phyloP scores from a whole-genome alignment of 2,113 vertebrate genomes.

The Eptesicus fuscus region DNA sequence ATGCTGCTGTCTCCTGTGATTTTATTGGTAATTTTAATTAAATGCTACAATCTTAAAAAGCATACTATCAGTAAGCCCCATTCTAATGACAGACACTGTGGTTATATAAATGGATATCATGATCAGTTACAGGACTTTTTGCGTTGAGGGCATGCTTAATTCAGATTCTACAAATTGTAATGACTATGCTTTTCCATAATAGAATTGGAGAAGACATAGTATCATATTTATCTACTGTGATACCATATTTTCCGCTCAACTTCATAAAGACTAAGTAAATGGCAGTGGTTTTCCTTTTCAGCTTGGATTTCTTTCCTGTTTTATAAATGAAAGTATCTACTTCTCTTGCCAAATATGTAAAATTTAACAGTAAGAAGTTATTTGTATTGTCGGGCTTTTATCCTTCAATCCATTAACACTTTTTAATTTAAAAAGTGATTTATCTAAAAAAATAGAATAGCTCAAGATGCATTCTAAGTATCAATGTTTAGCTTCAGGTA shows the following conservation, averaged over 20 bases:
- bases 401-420: neutral
- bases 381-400: neutral
- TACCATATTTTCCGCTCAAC: neutral
- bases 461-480: neutral
- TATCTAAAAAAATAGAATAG: slow-evolving; percentile 8
- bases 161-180: neutral
- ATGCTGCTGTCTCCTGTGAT: neutral
- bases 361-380: neutral
- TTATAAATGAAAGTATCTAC: neutral
- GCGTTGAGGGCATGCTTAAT: neutral
- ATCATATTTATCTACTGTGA: neutral
- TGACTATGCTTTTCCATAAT: neutral
- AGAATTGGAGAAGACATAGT: neutral
- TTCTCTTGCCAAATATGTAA: neutral
- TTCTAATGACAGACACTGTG: neutral
- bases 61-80: neutral
- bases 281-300: neutral
- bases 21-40: slow-evolving; percentile 4
- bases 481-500: neutral
- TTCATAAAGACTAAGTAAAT: neutral
- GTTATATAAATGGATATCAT: neutral
- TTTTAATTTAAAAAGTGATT: neutral
- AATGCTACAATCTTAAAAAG: neutral
- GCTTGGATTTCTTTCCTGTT: slow-evolving; percentile 18
- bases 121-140: neutral